A percentile compares a stretch with the other conserved stretches of the same genome.
Evolutionary conservation across 2,888 invertebrate genomes (phyloP).

Genomic region (Dugesia japonica): DNA sequence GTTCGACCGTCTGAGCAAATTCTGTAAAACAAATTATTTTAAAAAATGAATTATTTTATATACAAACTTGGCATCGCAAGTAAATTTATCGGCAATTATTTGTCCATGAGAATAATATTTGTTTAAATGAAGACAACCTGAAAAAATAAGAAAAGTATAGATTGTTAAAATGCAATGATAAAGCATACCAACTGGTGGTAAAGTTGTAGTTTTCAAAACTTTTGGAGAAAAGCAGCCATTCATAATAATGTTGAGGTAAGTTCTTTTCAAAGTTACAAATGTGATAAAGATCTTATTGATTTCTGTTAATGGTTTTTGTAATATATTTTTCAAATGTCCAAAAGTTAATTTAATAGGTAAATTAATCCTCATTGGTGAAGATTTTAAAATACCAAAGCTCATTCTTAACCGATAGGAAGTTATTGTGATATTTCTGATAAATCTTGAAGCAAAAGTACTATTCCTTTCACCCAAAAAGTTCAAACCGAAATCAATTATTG

Average conservation of each 20-base stretch:
- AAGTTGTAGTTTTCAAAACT: neutral
- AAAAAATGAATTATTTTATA: no score
- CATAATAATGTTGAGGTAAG: neutral
- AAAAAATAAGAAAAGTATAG: neutral
- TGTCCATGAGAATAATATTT: slow-evolving; percentile 13
- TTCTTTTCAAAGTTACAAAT: neutral
- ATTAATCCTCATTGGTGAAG: neutral
- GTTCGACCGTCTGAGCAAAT: neutral
- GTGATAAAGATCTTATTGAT: neutral
- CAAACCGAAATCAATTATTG: neutral
- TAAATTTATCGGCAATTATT: neutral
- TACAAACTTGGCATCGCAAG: neutral
- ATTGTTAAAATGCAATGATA: no score
- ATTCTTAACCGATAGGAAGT: neutral
- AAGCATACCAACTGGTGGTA: neutral
- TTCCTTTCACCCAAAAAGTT: neutral
- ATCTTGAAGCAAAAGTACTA: neutral
- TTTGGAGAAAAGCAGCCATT: neutral
- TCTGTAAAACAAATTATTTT: no score
- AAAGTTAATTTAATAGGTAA: neutral
- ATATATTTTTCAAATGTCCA: neutral
- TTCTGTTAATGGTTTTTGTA: neutral
- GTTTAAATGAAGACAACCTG: slow-evolving; percentile 6
- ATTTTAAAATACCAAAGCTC: neutral
- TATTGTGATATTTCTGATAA: neutral